Evolutionary conservation across 1,140 invertebrate species (phyloP), one percentile per base, ranked within the genome.

Genomic region (Lucilia cuprina): DNA sequence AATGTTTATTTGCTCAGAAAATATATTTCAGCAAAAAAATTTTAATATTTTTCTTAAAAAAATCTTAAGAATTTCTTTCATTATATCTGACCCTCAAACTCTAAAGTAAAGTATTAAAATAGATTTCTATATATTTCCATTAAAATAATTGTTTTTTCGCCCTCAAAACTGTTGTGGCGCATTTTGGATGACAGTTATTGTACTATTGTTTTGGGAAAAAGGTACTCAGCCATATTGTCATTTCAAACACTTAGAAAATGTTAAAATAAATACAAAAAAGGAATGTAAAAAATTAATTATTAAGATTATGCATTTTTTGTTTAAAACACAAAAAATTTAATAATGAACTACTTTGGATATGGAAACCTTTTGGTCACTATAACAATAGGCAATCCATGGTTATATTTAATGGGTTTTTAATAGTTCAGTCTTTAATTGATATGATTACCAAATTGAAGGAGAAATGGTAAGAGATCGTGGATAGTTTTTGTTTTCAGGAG

Each of bases 141-240:
- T 78, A 78, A n/a, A 78, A 78, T 78, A 78, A 78, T 78, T 78
- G 34, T 47, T 78, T 78, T 78, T n/a, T 41, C 5, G 17, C 14
- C 3, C 25, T 3, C 25, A 30, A 47, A 17, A 47, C n/a, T 47
- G 13, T 19, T 78, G 14, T 17, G 35, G 17, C n/a, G 75, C 4
- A 41, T 41, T 41, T 41, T 41, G 5, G 41, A 41, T 41, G 41
- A 41, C 41, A 41, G 41, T 41, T 41, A 41, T 41, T 41, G 5
- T 41, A 41, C 41, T 41, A 41, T 75, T 75, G 14, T 34, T 21
- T 13, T 21, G 35, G 7, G 13, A 41, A 78, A 78, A 78, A 78
- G 75, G 75, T 41, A 78, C 75, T 78, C 75, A 78, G 21, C 10
- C 75, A 78, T 78, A 78, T 78, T 78, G 75, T 47, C 75, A 78